phyloP scores from a whole-genome alignment of 1,140 invertebrate species.

The Drosophila eugracilis region DNA sequence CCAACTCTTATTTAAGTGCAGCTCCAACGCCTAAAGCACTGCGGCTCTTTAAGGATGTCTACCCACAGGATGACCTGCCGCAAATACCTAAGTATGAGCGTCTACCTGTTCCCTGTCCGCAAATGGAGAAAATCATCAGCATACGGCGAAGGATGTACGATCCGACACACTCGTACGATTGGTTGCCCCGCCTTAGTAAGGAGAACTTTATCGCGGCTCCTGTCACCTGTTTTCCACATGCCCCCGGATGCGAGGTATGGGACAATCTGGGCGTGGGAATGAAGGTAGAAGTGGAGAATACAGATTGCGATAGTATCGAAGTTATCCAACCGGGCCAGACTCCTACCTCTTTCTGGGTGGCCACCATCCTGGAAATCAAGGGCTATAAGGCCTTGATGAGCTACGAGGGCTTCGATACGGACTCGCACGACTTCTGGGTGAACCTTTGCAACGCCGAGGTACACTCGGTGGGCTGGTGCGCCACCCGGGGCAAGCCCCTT shows the following conservation, averaged over 20 bases:
- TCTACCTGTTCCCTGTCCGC: constrained; percentile 72
- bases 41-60: constrained; percentile 81
- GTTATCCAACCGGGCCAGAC: constrained; percentile 88
- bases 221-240: constrained; percentile 96
- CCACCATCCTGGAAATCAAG: constrained; percentile 95
- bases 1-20: constrained; percentile 36
- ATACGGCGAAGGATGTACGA: constrained; percentile 86
- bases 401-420: constrained; percentile 96
- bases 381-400: constrained; percentile 96
- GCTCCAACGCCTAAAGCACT: constrained; percentile 68
- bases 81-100: constrained; percentile 84
- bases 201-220: constrained; percentile 93
- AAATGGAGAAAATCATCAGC: constrained; percentile 85
- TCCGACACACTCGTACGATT: constrained; percentile 91
- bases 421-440: constrained; percentile 97
- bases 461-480: constrained; percentile 98
- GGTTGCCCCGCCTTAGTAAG: constrained; percentile 91
- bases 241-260: constrained; percentile 96
- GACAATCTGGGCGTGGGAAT: constrained; percentile 96
- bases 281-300: constrained; percentile 98
- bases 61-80: constrained; percentile 85
- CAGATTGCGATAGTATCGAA: constrained; percentile 90
- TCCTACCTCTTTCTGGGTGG: constrained; percentile 97
- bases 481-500: constrained; percentile 95
- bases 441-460: constrained; percentile 96